Evolutionary conservation across 2,113 vertebrate species (phyloP).

Genomic region (Notiomystis cincta): DNA sequence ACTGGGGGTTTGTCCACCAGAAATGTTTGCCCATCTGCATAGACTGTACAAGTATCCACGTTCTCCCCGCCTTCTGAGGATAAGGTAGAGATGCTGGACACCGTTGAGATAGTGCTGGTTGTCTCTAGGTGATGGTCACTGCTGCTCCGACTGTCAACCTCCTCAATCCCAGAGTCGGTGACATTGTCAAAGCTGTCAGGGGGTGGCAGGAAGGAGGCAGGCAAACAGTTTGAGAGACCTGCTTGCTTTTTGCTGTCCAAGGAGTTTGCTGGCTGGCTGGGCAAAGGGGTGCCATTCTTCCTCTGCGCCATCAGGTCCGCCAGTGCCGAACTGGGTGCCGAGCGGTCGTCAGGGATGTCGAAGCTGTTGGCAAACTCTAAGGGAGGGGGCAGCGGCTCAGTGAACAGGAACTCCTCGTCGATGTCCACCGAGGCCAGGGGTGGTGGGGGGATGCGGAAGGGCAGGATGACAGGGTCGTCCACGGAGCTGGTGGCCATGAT

Average conservation of each 20-base stretch:
- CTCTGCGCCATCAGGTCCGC: conserved; percentile 82
- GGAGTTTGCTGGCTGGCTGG: conserved; percentile 65
- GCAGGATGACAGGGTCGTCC: conserved; percentile 87
- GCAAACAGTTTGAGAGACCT: conserved; percentile 83
- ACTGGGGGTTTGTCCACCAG: conserved; percentile 93
- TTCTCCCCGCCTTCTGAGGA: conserved; percentile 93
- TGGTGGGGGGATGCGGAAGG: conserved; percentile 92
- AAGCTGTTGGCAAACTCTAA: conserved; percentile 98
- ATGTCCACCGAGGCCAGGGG: conserved; percentile 91
- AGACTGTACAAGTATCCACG: conserved; percentile 90
- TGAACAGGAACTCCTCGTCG: conserved; percentile 93
- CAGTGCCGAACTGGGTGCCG: conserved; percentile 65
- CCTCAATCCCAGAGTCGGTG: conserved; percentile 92
- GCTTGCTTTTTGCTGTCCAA: conserved; percentile 75
- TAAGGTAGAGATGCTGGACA: conserved; percentile 94
- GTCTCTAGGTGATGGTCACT: conserved; percentile 94
- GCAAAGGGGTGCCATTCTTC: conserved; percentile 66
- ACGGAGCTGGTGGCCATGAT: conserved; percentile 82
- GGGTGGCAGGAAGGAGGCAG: conserved; percentile 82
- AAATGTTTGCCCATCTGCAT: conserved; percentile 89
- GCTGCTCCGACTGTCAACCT: conserved; percentile 90
- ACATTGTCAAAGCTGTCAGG: conserved; percentile 85
- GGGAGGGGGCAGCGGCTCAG: conserved; percentile 93
- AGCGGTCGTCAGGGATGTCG: conserved; percentile 90
- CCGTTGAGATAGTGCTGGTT: conserved; percentile 94